Evolutionary conservation across 2,113 vertebrate species (phyloP).

Genomic region (Saimiri boliviensis): DNA sequence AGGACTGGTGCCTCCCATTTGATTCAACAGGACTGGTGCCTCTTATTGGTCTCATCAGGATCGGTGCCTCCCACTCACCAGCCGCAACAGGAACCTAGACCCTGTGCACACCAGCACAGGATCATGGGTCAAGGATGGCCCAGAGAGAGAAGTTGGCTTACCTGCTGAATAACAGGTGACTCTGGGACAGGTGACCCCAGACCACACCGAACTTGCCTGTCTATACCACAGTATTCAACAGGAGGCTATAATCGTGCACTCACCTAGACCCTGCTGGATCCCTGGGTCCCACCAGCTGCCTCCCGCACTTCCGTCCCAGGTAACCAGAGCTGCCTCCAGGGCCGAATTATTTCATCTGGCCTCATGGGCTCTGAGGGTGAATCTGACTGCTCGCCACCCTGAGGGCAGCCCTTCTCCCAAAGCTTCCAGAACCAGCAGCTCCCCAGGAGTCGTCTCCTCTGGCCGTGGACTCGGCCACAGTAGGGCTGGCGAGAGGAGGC

Average conservation of each 20-base stretch:
- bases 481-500: fast-evolving
- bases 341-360: not conserved
- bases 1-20: too few species aligned
- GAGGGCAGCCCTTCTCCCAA: not conserved
- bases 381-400: not conserved
- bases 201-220: not conserved
- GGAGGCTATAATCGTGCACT: too few species aligned
- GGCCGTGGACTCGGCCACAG: fast-evolving
- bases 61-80: not conserved
- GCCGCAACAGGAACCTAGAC: not conserved
- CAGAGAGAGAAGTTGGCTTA: too few species aligned
- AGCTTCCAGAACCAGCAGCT: not conserved
- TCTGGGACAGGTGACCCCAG: too few species aligned
- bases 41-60: too few species aligned
- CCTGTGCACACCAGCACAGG: not conserved
- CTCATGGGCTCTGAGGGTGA: not conserved
- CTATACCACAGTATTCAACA: not conserved
- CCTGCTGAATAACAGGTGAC: too few species aligned
- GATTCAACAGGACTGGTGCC: too few species aligned
- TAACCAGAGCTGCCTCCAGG: not conserved
- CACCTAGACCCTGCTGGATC: too few species aligned
- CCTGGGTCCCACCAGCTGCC: not conserved
- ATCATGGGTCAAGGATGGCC: not conserved
- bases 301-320: not conserved
- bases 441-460: not conserved